These are phyloP conservation scores for Grapholita molesta DNA, from an alignment of 1,140 invertebrate species.

Conservation along the genomic window DNA sequence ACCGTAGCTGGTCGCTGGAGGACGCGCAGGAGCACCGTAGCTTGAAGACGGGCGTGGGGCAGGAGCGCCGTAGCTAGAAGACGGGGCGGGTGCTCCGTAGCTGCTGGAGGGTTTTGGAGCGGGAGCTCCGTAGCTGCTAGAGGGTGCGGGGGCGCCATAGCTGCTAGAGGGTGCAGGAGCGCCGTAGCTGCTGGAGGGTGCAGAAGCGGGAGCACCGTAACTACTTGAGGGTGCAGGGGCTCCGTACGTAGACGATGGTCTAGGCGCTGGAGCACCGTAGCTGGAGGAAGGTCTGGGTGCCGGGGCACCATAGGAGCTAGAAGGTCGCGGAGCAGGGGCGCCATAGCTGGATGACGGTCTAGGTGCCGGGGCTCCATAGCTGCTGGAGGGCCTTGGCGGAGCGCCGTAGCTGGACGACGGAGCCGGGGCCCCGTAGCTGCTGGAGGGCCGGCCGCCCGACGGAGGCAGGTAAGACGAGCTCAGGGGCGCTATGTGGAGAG, in stretches of 20 bases:
- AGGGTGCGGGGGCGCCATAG: slow-evolving; percentile 45
- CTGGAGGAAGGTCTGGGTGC: slow-evolving; percentile 23
- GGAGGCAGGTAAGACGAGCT: slow-evolving; percentile 70
- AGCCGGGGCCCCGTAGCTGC: slow-evolving; percentile 54
- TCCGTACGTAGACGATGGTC: slow-evolving; percentile 59
- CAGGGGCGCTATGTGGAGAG: slow-evolving; percentile 58
- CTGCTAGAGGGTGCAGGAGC: slow-evolving; percentile 23
- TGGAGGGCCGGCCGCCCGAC: slow-evolving; percentile 57
- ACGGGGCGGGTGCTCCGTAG: slow-evolving; percentile 49
- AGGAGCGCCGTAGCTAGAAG: slow-evolving; percentile 49
- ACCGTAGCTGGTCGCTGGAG: slow-evolving; percentile 70
- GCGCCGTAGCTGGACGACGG: slow-evolving; percentile 67
- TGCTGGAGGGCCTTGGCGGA: slow-evolving; percentile 51
- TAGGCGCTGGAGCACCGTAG: slow-evolving; percentile 45
- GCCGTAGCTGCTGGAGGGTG: slow-evolving; percentile 37
- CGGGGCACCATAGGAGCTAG: slow-evolving; percentile 66
- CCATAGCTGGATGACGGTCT: slow-evolving; percentile 59
- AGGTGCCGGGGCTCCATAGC: slow-evolving; percentile 50
- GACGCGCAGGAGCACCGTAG: slow-evolving; percentile 74
- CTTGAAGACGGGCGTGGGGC: slow-evolving; percentile 43
- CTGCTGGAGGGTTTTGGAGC: slow-evolving; percentile 43
- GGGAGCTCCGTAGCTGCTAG: slow-evolving; percentile 45
- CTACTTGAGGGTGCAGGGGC: slow-evolving; percentile 67
- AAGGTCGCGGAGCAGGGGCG: slow-evolving; percentile 55
- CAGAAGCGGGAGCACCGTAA: slow-evolving; percentile 65